These are phyloP conservation scores for Phocoena phocoena DNA, from an alignment of 2,113 vertebrate species.

Conservation along the genomic window DNA sequence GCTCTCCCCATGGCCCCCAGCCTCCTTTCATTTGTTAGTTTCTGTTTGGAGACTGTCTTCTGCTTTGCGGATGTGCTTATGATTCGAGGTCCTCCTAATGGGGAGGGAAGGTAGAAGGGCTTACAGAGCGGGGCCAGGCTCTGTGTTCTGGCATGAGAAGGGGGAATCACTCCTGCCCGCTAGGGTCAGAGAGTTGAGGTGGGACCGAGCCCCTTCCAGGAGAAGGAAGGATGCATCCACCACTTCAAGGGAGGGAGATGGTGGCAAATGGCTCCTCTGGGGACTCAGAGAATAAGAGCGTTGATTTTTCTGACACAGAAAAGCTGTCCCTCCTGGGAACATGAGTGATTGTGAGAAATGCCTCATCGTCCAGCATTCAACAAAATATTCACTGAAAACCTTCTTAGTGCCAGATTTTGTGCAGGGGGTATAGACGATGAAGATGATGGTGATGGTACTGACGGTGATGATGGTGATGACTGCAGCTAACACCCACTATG, in stretches of 20 bases:
- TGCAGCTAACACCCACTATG: neutral
- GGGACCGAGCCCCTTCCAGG: neutral
- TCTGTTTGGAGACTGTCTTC: neutral
- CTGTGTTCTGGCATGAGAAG: accelerated
- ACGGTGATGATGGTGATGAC: accelerated
- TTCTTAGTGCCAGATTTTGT: neutral
- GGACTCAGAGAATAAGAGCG: neutral
- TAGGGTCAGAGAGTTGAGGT: neutral
- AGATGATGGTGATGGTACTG: accelerated
- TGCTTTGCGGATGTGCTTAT: neutral
- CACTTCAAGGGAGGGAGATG: neutral
- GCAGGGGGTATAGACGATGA: neutral
- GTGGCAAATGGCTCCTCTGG: neutral
- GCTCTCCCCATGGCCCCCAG: accelerated
- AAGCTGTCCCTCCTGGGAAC: neutral
- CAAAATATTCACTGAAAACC: neutral
- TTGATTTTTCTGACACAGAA: neutral
- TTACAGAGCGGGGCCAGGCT: neutral
- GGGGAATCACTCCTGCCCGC: neutral
- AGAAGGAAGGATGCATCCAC: neutral
- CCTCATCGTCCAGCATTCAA: neutral
- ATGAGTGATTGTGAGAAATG: neutral
- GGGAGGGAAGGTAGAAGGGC: neutral
- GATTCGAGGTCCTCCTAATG: neutral
- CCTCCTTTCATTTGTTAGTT: neutral